Evolutionary conservation across 2,888 invertebrate species (phyloP).

Genomic region (Lissocephala sabroskyi): DNA sequence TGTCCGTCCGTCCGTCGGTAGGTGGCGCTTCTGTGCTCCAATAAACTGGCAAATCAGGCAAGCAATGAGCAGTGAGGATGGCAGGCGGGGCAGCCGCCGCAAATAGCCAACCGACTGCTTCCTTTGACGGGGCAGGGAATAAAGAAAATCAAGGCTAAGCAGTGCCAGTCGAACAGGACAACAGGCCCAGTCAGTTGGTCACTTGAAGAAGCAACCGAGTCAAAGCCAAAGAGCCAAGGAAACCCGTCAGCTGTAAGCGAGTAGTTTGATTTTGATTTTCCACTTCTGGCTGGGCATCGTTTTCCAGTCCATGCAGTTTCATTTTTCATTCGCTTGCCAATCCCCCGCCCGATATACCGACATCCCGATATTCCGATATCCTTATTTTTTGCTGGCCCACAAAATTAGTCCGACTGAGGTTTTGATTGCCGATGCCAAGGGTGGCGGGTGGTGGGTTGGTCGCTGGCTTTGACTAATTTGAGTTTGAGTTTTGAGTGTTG

Average conservation of each 20-base stretch:
- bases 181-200: constrained; percentile 12
- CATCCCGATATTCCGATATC: too few relatives aligned
- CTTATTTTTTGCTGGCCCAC: too few relatives aligned
- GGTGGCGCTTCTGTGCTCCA: constrained; percentile 5
- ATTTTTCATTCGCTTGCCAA: too few relatives aligned
- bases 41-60: constrained; percentile 11
- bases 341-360: too few relatives aligned
- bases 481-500: constrained; percentile 17
- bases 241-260: not conserved
- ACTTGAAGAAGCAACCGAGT: constrained; percentile 30
- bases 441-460: not conserved
- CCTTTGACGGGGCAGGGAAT: not conserved
- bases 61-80: constrained; percentile 2
- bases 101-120: not conserved
- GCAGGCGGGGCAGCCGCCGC: not conserved
- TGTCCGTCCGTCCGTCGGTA: not conserved
- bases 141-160: constrained; percentile 8
- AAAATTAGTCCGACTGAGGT: constrained; percentile 17
- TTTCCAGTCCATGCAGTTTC: too few relatives aligned
- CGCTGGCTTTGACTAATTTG: constrained; percentile 35
- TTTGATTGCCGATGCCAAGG: constrained; percentile 14
- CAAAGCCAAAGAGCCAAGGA: constrained; percentile 8
- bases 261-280: constrained; percentile 4
- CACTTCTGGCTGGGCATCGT: not conserved
- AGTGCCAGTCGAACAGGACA: too few relatives aligned